Evolutionary conservation across 2,888 invertebrate genomes (phyloP), one percentile per base, ranked within the genome.

Genomic region (Gymnocheta viridis): DNA sequence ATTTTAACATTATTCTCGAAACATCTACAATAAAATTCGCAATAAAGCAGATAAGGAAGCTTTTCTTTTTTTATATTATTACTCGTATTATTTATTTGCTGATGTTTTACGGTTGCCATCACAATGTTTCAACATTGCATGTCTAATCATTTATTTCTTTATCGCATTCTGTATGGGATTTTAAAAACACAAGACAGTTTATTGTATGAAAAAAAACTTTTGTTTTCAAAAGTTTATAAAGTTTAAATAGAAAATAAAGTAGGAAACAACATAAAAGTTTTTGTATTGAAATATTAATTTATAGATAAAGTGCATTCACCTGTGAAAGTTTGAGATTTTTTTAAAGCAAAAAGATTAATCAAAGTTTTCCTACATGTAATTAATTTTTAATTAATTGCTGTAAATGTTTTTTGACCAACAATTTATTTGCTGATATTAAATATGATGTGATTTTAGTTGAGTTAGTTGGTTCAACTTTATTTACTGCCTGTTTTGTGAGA

Each of bases 221-320:
- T 69, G 4, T 77, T 67, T 76, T 56, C 17, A n/a, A 58, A 77
- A 67, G 67, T 69, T 58, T 49, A 17, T n/a, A 38, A 74, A 74
- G 38, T 67, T 67, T 29, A 32, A n/a, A 27, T 29, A 27, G 3
- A 51, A 74, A 49, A 51, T 10, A 17, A 41, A 38, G 41, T 32
- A 32, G 19, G 2, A 79, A 69, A 72, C 29, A 62, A 24, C 41
- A 47, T 9, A 47, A 79, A 70, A 56, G 24, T 77, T 70, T 64
- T 27, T 62, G n/a, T 35, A 64, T 70, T 72, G 56, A 56, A 79
- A 47, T 64, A 56, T 72, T 66, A 72, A 72, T 79, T 72, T 74
- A 62, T 27, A 62, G 56, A 56, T 35, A 62, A 76, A 79, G 69
- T 67, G 44, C 54, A 69, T 72, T 73, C 74, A 73, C 69, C 79